Evolutionary conservation across 2,888 invertebrate species (phyloP).

Genomic region (Lomographa bimaculata): DNA sequence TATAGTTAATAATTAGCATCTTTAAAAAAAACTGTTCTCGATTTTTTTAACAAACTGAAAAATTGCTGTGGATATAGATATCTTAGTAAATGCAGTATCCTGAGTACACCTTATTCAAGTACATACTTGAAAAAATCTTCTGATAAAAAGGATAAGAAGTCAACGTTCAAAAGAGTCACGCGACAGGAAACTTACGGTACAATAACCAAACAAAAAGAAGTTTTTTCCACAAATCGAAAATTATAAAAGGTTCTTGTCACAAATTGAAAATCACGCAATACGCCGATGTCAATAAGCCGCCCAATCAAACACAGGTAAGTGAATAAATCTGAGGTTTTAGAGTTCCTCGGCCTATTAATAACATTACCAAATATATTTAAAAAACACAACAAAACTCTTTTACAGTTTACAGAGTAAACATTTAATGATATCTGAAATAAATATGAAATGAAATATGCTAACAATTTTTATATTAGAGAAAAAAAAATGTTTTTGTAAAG

Average conservation of each 20-base stretch:
- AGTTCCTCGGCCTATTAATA: slow-evolving; percentile 7
- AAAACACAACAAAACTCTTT: background rate
- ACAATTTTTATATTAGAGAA: too few species aligned
- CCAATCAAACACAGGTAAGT: slow-evolving; percentile 24
- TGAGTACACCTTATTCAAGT: too few species aligned
- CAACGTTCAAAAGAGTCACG: slow-evolving; percentile 21
- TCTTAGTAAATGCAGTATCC: too few species aligned
- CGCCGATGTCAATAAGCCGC: slow-evolving; percentile 22
- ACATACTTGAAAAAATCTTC: too few species aligned
- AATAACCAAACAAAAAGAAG: slow-evolving; percentile 17
- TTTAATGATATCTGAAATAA: too few species aligned
- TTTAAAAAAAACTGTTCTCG: too few species aligned
- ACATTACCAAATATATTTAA: background rate
- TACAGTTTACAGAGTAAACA: too few species aligned
- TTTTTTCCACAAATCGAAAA: slow-evolving; percentile 22
- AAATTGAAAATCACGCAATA: slow-evolving; percentile 22
- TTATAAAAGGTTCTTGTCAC: slow-evolving; percentile 14
- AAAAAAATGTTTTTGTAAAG: too few species aligned
- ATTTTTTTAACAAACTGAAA: too few species aligned
- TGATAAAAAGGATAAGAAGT: slow-evolving; percentile 25
- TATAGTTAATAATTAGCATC: too few species aligned
- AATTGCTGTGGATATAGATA: too few species aligned
- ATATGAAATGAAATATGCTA: too few species aligned
- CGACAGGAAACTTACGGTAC: slow-evolving; percentile 23
- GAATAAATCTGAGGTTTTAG: slow-evolving; percentile 16